Evolutionary conservation across 2,888 invertebrate species (phyloP).

Genomic region (Eristalis intricaria): DNA sequence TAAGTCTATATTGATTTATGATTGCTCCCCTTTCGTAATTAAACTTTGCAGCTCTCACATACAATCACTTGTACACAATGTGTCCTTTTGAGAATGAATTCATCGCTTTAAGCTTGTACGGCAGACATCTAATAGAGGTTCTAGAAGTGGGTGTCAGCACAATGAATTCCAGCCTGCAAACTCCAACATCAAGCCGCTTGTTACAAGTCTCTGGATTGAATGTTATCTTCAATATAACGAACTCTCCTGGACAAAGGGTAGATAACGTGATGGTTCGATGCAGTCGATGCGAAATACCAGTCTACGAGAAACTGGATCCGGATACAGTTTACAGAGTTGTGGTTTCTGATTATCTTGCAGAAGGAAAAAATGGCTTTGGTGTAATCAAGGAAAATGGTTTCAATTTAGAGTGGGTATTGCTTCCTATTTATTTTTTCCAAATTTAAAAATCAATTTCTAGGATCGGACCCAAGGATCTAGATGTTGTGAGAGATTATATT

Average conservation of each 20-base stretch:
- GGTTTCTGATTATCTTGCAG: constrained; percentile 84
- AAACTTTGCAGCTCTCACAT: constrained; percentile 84
- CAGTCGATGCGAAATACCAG: constrained; percentile 85
- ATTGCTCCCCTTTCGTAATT: background rate
- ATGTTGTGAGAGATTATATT: constrained; percentile 76
- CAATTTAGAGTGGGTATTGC: constrained; percentile 75
- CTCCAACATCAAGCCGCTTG: constrained; percentile 74
- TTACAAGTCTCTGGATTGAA: constrained; percentile 84
- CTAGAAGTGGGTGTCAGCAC: constrained; percentile 83
- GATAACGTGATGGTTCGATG: constrained; percentile 84
- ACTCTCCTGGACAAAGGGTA: constrained; percentile 84
- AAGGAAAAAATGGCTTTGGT: constrained; percentile 87
- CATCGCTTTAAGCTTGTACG: constrained; percentile 87
- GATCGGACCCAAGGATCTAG: constrained; percentile 76
- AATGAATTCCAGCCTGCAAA: constrained; percentile 71
- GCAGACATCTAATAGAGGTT: constrained; percentile 84
- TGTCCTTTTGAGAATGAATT: constrained; percentile 90
- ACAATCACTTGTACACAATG: constrained; percentile 86
- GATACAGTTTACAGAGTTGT: constrained; percentile 85
- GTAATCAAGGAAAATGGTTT: constrained; percentile 79
- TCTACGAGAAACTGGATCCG: constrained; percentile 83
- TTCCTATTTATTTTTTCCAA: background rate
- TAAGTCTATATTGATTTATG: constrained; percentile 75
- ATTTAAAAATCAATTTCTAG: constrained; percentile 55
- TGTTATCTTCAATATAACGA: constrained; percentile 83